Percentiles rank a stretch among this genome's conserved stretches.
Evolutionary conservation across 2,797 vertebrate genomes (phyloP).

Genomic region (Epinephelus coioides): DNA sequence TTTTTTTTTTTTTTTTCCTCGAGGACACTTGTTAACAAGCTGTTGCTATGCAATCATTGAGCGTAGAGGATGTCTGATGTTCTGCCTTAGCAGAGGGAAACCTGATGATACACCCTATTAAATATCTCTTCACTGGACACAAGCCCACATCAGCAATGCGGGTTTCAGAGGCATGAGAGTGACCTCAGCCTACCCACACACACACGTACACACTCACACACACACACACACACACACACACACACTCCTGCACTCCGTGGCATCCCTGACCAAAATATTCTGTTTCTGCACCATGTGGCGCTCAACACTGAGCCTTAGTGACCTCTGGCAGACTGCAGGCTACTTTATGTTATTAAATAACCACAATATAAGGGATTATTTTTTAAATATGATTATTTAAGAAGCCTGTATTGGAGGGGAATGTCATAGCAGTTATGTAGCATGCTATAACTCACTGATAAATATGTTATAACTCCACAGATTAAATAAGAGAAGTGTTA

Average conservation of each 20-base stretch:
- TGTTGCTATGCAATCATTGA: conserved; percentile 62
- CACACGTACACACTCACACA: conserved; percentile 46
- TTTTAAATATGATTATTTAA: conserved; percentile 7
- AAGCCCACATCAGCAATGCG: conserved; percentile 82
- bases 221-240: conserved; percentile 18
- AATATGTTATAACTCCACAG: neutral
- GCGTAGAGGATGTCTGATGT: conserved; percentile 18
- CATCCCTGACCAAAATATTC: conserved; percentile 64
- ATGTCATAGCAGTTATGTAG: conserved; percentile 5
- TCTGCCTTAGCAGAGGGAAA: conserved; percentile 57
- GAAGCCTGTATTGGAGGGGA: neutral
- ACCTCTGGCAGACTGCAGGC: conserved; percentile 39
- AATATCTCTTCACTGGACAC: conserved; percentile 75
- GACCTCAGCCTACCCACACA: conserved; percentile 72
- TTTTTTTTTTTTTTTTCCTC: neutral
- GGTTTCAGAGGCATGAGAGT: conserved; percentile 75
- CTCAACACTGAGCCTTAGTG: conserved; percentile 33
- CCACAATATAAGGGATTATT: conserved; percentile 6
- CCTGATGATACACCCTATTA: conserved; percentile 71
- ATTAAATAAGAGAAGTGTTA: neutral
- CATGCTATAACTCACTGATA: conserved; percentile 12
- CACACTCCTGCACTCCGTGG: conserved; percentile 19
- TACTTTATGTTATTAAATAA: conserved; percentile 31
- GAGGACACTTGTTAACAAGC: conserved; percentile 69
- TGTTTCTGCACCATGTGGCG: conserved; percentile 56